Base-by-base conservation (phyloP, 2,888 invertebrate genomes). In the Scaptomyza polygonia region DNA sequence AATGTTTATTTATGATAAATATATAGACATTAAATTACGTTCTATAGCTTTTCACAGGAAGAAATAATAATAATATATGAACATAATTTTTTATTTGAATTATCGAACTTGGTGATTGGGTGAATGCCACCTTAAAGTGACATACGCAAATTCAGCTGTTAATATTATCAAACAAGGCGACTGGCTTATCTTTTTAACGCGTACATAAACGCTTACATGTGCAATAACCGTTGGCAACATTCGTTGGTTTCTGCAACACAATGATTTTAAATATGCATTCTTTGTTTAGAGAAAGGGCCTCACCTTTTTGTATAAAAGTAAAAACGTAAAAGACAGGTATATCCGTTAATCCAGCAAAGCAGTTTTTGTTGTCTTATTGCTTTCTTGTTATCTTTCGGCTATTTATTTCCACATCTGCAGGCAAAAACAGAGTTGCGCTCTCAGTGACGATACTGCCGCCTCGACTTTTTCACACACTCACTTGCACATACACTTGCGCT, bases 1-100 rank as follows among this genome's bases (percentile, higher is more conserved):
- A 68, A 72, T 75, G 57, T 69, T 72, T 75, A 72, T 59, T 63
- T 75, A 45, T 62, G 77, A 78, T 78, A 25, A 25, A 25, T 25
- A 25, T 25, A 25, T 25, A 25, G 5, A 5, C 5, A 25, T 5
- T 25, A 5, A 3, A 5, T 25, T 4, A 25, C 5, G 3, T 25
- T 25, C 25, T 25, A 5, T 25, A 5, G 25, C 25, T 54, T n/a
- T 12, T 52, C 3, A 30, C 51, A 43, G 54, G 27, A 32, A 49
- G 14, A 43, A 25, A 25, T 14, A 32, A 40, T 14, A 32, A 40
- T 52, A 40, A 32, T 64, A 29, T 39, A 27, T 48, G 14, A 21
- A n/a, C 29, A 1, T 2, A 5, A 40, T 32, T 70, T 18, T 25
- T 12, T 44, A 42, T 25, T 21, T 16, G 2, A 8, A 45, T 30